Evolutionary conservation across 2,888 invertebrate genomes (phyloP).

Genomic region (Keiferia lycopersicella): DNA sequence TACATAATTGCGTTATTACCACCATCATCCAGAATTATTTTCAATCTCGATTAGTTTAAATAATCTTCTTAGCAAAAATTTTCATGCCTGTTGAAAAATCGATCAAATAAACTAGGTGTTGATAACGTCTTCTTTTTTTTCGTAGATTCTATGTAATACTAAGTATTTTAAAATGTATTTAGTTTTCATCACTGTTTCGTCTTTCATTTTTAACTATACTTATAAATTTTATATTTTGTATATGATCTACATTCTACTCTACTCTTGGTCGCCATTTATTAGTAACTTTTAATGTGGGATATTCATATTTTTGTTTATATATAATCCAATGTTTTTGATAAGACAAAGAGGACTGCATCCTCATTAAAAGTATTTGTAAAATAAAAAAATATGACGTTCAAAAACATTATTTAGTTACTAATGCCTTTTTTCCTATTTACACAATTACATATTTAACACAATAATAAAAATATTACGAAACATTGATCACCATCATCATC

Average conservation of each 20-base stretch:
- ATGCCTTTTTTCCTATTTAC: background rate
- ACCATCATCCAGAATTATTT: no score
- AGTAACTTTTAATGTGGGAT: background rate
- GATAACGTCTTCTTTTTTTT: no score
- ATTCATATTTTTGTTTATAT: background rate
- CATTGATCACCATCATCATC: background rate
- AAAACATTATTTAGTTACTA: background rate
- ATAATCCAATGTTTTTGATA: background rate
- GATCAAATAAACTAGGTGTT: background rate
- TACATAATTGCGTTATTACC: no score
- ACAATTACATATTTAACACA: background rate
- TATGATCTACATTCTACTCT: slow-evolving; percentile 39
- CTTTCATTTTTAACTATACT: slow-evolving; percentile 50
- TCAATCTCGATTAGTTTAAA: no score
- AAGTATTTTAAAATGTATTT: background rate
- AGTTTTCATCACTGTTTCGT: slow-evolving; percentile 62
- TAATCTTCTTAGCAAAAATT: no score
- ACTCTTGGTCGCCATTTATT: slow-evolving; percentile 40
- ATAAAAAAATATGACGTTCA: background rate
- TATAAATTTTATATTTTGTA: slow-evolving; percentile 15
- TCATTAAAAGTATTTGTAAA: no score
- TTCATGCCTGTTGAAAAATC: background rate
- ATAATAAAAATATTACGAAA: background rate
- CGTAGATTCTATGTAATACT: background rate
- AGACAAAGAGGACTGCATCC: no score